Percentiles rank a stretch among this genome's conserved stretches.
phyloP scores from a whole-genome alignment of 2,113 vertebrate genomes.

The Choloepus hoffmanni region DNA sequence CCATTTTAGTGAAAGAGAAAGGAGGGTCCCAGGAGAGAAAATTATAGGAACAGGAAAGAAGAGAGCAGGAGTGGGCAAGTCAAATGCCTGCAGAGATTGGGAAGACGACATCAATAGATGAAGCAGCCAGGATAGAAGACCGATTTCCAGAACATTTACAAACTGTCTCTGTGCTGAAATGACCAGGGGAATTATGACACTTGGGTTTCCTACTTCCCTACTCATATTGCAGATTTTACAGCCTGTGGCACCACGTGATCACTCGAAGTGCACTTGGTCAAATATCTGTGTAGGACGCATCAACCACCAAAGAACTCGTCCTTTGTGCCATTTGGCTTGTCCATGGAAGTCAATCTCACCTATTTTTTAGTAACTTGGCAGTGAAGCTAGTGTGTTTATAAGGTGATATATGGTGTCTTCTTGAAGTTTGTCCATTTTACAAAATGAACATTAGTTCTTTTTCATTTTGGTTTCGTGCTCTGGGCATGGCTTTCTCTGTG shows the following conservation, averaged over 20 bases:
- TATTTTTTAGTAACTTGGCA: not conserved
- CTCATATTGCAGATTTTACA: not conserved
- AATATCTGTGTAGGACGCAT: not conserved
- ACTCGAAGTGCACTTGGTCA: accelerated
- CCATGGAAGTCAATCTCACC: not conserved
- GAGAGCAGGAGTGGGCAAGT: not conserved
- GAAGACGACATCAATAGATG: not conserved
- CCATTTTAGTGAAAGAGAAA: not conserved
- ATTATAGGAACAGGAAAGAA: not conserved
- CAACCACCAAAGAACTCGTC: not conserved
- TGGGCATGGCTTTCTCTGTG: not conserved
- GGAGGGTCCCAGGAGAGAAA: not conserved
- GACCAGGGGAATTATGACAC: not conserved
- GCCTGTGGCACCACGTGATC: not conserved
- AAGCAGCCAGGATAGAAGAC: not conserved
- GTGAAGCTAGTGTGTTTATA: not conserved
- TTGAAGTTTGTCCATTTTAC: constrained; percentile 30
- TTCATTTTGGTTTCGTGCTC: constrained; percentile 25
- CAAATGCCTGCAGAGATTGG: not conserved
- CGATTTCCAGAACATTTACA: not conserved
- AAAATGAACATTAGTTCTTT: not conserved
- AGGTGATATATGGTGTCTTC: not conserved
- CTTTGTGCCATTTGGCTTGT: not conserved
- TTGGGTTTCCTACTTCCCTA: not conserved
- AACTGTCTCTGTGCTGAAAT: not conserved